Evolutionary conservation across 1,140 invertebrate genomes (phyloP).

Genomic region (Drusus annulatus): DNA sequence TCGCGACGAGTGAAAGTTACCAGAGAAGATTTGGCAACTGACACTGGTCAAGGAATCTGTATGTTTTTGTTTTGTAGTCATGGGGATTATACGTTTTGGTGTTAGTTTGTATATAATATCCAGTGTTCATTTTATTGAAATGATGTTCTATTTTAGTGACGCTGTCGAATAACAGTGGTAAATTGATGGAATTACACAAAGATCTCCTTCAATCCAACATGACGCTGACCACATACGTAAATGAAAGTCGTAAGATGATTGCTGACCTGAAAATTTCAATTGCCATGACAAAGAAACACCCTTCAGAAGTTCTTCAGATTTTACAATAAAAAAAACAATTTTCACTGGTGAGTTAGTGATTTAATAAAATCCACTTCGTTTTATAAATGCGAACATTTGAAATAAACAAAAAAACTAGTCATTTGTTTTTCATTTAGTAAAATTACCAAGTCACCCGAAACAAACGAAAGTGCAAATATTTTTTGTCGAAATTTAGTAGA

Average conservation of each 20-base stretch:
- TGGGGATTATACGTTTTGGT: slow-evolving; percentile 38
- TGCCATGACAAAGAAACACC: slow-evolving; percentile 64
- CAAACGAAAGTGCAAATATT: too few species aligned
- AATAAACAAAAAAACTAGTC: too few species aligned
- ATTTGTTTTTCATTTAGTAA: too few species aligned
- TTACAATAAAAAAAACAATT: slow-evolving; percentile 45
- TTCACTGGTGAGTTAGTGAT: not conserved
- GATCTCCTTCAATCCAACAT: slow-evolving; percentile 66
- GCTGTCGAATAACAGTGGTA: slow-evolving; percentile 22
- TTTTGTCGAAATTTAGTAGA: too few species aligned
- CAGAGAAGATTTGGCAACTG: slow-evolving; percentile 41
- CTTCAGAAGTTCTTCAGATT: slow-evolving; percentile 64
- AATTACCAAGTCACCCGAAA: too few species aligned
- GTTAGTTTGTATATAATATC: not conserved
- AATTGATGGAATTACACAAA: slow-evolving; percentile 60
- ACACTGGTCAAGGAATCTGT: slow-evolving; percentile 37
- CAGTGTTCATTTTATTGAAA: not conserved
- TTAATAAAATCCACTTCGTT: too few species aligned
- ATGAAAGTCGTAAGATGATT: slow-evolving; percentile 66
- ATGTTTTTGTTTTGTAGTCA: slow-evolving; percentile 52
- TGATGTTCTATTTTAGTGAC: slow-evolving; percentile 34
- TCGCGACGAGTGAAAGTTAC: slow-evolving; percentile 30
- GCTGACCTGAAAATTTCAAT: slow-evolving; percentile 62
- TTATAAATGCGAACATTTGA: too few species aligned
- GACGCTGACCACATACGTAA: slow-evolving; percentile 66